These are phyloP conservation scores for Mus musculus DNA, from an alignment of 2,113 vertebrate genomes.

Conservation along the genomic window DNA sequence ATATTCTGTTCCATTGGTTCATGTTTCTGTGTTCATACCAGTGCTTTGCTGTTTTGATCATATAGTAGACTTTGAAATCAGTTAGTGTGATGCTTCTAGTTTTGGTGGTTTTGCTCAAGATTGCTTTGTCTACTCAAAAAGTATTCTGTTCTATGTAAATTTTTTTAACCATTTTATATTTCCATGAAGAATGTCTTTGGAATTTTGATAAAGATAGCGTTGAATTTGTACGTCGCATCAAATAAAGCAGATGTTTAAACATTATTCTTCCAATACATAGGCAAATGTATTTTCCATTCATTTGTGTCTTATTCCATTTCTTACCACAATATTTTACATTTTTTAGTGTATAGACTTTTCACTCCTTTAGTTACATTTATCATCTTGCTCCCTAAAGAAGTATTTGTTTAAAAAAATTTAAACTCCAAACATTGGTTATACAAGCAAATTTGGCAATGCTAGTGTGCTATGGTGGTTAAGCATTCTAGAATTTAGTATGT, in stretches of 20 bases:
- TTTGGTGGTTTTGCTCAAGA: background rate
- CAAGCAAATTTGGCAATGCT: conserved; percentile 27
- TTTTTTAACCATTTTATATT: background rate
- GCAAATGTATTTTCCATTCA: background rate
- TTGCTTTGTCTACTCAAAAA: background rate
- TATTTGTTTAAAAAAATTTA: conserved; percentile 34
- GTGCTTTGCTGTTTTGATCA: background rate
- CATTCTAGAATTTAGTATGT: background rate
- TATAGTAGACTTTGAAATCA: background rate
- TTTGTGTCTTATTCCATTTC: background rate
- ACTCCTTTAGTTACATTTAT: background rate
- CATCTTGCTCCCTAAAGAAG: background rate
- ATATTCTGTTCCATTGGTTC: background rate
- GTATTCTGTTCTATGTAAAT: background rate
- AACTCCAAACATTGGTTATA: background rate
- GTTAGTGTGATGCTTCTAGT: background rate
- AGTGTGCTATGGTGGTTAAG: background rate
- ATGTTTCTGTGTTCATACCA: background rate
- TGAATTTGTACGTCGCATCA: background rate
- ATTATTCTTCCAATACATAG: background rate
- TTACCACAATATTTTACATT: background rate
- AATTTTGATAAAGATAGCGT: background rate
- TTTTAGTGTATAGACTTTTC: background rate
- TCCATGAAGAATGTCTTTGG: background rate
- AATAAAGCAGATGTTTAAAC: background rate